These are phyloP conservation scores for Glaucopsyche alexis DNA, from an alignment of 2,888 invertebrate species.

Conservation along the genomic window DNA sequence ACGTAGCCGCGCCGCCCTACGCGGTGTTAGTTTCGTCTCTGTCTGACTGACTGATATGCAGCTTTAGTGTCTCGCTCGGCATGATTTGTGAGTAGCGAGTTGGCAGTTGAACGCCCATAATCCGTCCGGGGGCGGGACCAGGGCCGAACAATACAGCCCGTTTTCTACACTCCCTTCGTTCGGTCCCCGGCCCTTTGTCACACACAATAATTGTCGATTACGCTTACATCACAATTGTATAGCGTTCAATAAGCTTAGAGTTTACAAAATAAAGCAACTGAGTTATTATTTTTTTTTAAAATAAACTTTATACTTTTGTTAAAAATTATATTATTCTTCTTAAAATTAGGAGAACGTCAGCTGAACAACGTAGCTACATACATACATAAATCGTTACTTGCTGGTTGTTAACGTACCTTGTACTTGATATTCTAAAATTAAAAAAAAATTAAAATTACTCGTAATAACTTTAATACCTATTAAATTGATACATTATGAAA, in stretches of 20 bases:
- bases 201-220: conserved; percentile 54
- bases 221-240: conserved; percentile 40
- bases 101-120: conserved; percentile 48
- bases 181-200: conserved; percentile 51
- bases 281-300: conserved; percentile 2
- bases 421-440: background rate
- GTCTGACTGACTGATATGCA: conserved; percentile 31
- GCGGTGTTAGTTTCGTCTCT: conserved; percentile 36
- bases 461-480: too few species aligned
- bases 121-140: conserved; percentile 48
- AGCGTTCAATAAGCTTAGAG: conserved; percentile 32
- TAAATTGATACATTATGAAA: too few species aligned
- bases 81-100: conserved; percentile 34
- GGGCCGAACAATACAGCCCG: conserved; percentile 47
- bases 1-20: conserved; percentile 53
- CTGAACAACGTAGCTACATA: background rate
- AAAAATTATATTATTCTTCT: background rate
- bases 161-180: conserved; percentile 49
- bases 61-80: conserved; percentile 38
- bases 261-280: conserved; percentile 13
- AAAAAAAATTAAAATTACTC: too few species aligned
- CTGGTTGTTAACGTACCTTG: background rate
- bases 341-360: background rate
- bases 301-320: background rate
- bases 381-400: background rate